Evolutionary conservation across 2,113 vertebrate genomes (phyloP).

Genomic region (Tursiops truncatus): DNA sequence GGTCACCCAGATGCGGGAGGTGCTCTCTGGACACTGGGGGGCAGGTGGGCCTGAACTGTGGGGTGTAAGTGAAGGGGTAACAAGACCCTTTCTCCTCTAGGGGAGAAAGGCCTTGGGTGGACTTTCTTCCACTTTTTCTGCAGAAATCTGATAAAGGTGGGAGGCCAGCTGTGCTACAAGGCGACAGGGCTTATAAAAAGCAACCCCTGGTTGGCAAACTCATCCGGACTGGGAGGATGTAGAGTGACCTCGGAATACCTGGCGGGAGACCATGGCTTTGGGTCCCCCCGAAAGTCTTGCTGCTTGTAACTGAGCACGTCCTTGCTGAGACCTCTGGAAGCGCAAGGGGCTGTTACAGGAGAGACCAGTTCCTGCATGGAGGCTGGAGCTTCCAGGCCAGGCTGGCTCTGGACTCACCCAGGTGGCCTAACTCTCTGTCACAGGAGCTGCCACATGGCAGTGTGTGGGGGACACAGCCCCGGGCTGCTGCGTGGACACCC

Average conservation of each 20-base stretch:
- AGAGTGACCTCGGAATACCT: fast-evolving
- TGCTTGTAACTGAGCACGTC: background rate
- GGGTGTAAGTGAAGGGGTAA: background rate
- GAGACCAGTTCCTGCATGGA: background rate
- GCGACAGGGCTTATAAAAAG: background rate
- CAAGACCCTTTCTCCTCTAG: background rate
- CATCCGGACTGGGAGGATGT: background rate
- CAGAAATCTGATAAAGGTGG: background rate
- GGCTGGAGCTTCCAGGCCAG: background rate
- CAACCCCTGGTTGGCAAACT: background rate
- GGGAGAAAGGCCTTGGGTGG: background rate
- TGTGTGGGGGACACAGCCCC: background rate
- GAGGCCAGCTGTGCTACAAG: background rate
- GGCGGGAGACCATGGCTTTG: background rate
- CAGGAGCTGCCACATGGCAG: background rate
- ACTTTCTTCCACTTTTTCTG: background rate
- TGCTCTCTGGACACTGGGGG: background rate
- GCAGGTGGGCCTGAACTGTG: fast-evolving
- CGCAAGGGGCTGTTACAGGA: background rate
- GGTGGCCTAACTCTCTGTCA: background rate
- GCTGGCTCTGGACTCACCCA: background rate
- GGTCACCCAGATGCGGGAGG: fast-evolving
- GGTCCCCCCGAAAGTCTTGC: background rate
- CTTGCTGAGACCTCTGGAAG: background rate
- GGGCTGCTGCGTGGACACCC: fast-evolving